Evolutionary conservation across 2,113 vertebrate species (phyloP).

Genomic region (Nibea coibor): DNA sequence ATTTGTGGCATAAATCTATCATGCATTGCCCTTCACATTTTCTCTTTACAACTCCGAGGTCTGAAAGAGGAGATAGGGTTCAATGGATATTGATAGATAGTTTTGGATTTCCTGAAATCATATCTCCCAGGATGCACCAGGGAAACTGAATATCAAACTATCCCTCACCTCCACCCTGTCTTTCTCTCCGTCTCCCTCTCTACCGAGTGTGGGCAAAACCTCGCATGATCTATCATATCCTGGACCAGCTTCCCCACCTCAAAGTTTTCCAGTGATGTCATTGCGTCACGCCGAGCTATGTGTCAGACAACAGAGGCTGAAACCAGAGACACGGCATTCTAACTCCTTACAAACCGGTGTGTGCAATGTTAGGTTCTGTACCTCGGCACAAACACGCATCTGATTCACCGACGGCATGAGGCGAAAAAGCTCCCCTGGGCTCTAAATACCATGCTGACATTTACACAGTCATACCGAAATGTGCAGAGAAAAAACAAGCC

Average conservation of each 20-base stretch:
- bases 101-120: conserved; percentile 78
- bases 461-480: conserved; percentile 71
- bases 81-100: conserved; percentile 77
- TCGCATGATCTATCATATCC: conserved; percentile 37
- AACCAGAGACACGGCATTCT: conserved; percentile 42
- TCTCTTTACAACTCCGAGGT: conserved; percentile 63
- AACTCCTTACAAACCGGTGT: conserved; percentile 35
- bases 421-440: conserved; percentile 66
- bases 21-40: conserved; percentile 66
- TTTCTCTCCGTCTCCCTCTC: conserved; percentile 42
- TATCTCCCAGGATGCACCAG: conserved; percentile 78
- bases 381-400: conserved; percentile 46
- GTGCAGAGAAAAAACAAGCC: conserved; percentile 60
- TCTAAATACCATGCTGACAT: conserved; percentile 81
- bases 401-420: conserved; percentile 54
- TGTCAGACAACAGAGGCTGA: conserved; percentile 55
- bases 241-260: conserved; percentile 20
- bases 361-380: conserved; percentile 44
- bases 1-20: conserved; percentile 47
- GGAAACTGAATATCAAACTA: conserved; percentile 74
- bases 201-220: conserved; percentile 42
- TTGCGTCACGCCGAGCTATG: conserved; percentile 14
- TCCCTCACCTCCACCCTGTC: conserved; percentile 52
- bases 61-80: conserved; percentile 68
- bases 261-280: conserved; percentile 64